Evolutionary conservation across 2,888 invertebrate species (phyloP), one percentile per base, ranked within the genome.

Genomic region (Phaedon cochleariae): DNA sequence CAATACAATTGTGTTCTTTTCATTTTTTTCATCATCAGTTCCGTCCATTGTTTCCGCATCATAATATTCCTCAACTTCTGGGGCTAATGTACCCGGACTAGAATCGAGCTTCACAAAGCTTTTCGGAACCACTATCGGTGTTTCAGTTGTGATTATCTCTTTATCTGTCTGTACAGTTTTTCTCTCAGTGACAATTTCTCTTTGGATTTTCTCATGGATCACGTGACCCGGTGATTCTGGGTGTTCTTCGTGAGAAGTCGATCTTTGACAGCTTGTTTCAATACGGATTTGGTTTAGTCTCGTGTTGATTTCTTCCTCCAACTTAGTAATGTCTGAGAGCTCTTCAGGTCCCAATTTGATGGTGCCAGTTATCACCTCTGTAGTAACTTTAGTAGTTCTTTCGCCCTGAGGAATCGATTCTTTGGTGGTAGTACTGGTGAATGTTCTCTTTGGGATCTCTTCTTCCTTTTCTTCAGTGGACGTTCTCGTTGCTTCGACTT

Each of bases 371-470:
- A 72, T 65, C 1, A 72, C 59, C 64, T 76, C 73, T 26, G 69
- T 71, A 10, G 67, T 72, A 15, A 74, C 68, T 53, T 64, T 73
- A 0, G 68, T 61, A 2, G 65, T 52, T 64, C 72, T 68, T 52
- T 73, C 70, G 17, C 72, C 70, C 22, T 60, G 48, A 26, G 73
- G 70, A n/a, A 66, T 58, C 5, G 29, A 4, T 60, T 74, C 71
- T 46, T 69, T 65, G 5, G 65, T 73, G n/a, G 72, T 59, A 5
- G 70, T 71, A n/a, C 65, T 67, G n/a, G 70, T 59, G n/a, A 67
- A 45, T 12, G 60, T 63, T 54, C 67, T 57, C 51, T 67, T 52
- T n/a, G 70, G 52, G 15, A 59, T 55, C 26, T 66, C 63, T 46
- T 68, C 62, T 31, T 61, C 29, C 1, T n/a, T 51, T 20, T 65